phyloP scores from a whole-genome alignment of 2,113 vertebrate species.

The human region DNA sequence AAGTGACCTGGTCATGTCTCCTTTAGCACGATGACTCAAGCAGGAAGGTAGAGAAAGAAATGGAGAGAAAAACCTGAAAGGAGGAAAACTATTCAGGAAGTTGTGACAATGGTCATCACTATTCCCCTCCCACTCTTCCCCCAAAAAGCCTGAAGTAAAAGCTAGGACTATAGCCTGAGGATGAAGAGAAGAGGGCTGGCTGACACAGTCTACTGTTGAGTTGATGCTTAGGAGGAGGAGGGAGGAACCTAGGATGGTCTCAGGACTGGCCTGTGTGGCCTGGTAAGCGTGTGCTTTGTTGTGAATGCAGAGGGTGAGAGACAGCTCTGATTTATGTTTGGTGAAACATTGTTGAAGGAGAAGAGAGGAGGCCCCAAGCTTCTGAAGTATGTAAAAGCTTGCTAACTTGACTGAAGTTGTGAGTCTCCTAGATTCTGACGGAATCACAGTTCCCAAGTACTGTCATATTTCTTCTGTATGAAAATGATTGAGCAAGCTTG shows the following conservation, averaged over 20 bases:
- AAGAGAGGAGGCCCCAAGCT: not conserved
- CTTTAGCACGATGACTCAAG: not conserved
- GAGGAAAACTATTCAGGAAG: not conserved
- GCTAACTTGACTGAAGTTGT: not conserved
- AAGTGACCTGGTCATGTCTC: not conserved
- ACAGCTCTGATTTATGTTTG: not conserved
- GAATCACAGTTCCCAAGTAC: not conserved
- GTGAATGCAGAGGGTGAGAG: rapidly evolving
- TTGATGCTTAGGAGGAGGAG: not conserved
- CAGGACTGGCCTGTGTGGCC: not conserved
- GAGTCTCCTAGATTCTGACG: not conserved
- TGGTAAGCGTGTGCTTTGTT: not conserved
- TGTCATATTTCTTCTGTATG: not conserved
- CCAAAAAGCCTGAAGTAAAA: not conserved
- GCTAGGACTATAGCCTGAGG: not conserved
- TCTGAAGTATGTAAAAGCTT: not conserved
- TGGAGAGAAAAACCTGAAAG: not conserved
- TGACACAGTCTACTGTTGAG: not conserved
- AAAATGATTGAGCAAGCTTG: not conserved
- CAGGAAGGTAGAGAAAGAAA: not conserved
- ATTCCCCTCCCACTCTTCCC: rapidly evolving
- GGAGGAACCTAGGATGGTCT: not conserved
- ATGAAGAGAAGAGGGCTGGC: not conserved
- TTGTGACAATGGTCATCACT: not conserved
- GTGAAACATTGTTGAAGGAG: not conserved